Evolutionary conservation across 1,140 invertebrate species (phyloP).

Genomic region (Pollicipes pollicipes): DNA sequence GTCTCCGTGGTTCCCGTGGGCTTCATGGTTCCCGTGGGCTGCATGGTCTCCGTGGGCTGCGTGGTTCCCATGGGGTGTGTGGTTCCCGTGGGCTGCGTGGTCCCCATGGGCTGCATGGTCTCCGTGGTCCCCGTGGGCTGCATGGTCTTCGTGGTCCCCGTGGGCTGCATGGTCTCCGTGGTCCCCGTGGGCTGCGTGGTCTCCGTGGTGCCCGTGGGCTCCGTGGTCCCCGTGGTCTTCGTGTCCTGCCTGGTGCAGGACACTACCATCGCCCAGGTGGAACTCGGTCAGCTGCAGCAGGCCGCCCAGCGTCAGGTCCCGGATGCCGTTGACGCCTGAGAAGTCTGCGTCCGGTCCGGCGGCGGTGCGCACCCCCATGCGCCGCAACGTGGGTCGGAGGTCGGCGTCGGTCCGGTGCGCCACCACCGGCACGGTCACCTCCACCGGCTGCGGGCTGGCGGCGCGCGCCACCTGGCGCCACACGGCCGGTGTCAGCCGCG

Average conservation of each 20-base stretch:
- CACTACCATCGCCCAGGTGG: background rate
- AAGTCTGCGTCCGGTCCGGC: background rate
- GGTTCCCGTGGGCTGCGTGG: background rate
- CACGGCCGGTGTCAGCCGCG: background rate
- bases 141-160: background rate
- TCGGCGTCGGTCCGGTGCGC: background rate
- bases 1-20: background rate
- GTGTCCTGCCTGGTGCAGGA: background rate
- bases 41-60: background rate
- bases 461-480: background rate
- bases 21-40: background rate
- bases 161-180: background rate
- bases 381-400: background rate
- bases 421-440: background rate
- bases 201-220: background rate
- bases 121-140: background rate
- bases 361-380: background rate
- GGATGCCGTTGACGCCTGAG: background rate
- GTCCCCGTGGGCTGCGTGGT: background rate
- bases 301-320: background rate
- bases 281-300: background rate
- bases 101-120: background rate
- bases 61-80: background rate
- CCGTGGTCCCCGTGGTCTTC: background rate
- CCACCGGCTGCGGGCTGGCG: background rate